Conservation (phyloP, 2,797 vertebrate species). For the Pangasius larnaudii region DNA sequence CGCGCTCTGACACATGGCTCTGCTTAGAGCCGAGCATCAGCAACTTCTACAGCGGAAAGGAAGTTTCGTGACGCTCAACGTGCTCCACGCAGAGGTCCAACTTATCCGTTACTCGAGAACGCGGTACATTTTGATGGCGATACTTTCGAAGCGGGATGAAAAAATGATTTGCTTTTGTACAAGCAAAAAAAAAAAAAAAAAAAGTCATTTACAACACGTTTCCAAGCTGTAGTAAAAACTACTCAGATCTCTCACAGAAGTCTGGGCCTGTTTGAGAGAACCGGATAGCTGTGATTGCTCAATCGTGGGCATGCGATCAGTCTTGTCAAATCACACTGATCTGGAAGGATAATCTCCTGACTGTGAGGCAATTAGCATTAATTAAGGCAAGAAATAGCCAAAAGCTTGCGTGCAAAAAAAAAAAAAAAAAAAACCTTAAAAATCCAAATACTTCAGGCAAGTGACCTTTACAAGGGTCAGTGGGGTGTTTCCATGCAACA, state of each 20-base stretch:
- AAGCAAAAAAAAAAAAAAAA: not conserved
- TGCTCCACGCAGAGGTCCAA: not conserved
- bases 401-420: constrained; percentile 52
- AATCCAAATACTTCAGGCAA: constrained; percentile 15
- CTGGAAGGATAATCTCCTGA: constrained; percentile 22
- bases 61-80: not conserved
- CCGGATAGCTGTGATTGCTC: not conserved
- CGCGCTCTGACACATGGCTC: constrained; percentile 70
- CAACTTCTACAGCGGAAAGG: constrained; percentile 23
- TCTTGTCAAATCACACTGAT: not conserved
- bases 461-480: constrained; percentile 38
- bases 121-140: not conserved
- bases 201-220: not conserved
- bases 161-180: not conserved
- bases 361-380: constrained; percentile 30
- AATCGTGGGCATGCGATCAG: not conserved
- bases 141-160: not conserved
- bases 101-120: not conserved
- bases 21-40: constrained; percentile 35
- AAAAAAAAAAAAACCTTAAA: not conserved
- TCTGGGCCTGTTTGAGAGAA: not conserved
- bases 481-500: constrained; percentile 74
- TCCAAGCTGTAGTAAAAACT: not conserved
- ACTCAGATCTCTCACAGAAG: not conserved
- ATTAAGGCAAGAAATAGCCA: constrained; percentile 28